Evolutionary conservation across 2,888 invertebrate species (phyloP), one percentile per base, ranked within the genome.

Genomic region (Ischnus inquisitorius): DNA sequence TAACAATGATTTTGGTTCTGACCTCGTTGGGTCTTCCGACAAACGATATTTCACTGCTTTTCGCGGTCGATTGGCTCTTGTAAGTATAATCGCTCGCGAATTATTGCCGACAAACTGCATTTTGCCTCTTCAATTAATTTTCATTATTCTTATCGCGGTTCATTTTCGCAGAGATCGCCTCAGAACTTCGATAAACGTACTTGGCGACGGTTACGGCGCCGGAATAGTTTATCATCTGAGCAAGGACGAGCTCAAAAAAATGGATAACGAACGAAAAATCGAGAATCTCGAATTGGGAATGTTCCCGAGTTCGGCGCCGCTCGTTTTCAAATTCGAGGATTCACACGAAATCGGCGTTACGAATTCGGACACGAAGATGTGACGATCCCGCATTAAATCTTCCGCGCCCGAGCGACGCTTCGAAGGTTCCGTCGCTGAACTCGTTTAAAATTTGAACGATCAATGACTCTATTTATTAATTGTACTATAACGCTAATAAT

Each of bases 201-300:
- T 96, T 89, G 97, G 97, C 28, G 97, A 97, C 92, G 95, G 96
- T 5, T 95, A 96, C 85, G 97, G 97, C 3, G 96, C 97, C 8
- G 97, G 96, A 1, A 96, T 97, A 85, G 97, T 97, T 25, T 94
- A 96, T 89, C 95, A 96, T 89, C 92, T 96, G 84, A 95, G 95
- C 88, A 94, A 94, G 90, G 93, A 94, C 8, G 96, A 96, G 88
- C 90, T 96, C 67, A 93, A 94, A 1, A 88, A 90, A 79, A 90
- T 92, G 89, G 93, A 93, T 69, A 89, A 87, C 16, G 89, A 90
- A 6, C 88, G 91, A 65, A 92, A 90, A 79, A 80, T 91, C 3
- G 92, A 92, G 10, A 76, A 62, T 3, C 80, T 91, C 12, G 92
- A 93, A 82, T 87, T 83, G 57, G 90, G 90, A 6, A 87, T 85